Evolutionary conservation across 2,888 invertebrate genomes (phyloP).

Genomic region (Alsophila aescularia): DNA sequence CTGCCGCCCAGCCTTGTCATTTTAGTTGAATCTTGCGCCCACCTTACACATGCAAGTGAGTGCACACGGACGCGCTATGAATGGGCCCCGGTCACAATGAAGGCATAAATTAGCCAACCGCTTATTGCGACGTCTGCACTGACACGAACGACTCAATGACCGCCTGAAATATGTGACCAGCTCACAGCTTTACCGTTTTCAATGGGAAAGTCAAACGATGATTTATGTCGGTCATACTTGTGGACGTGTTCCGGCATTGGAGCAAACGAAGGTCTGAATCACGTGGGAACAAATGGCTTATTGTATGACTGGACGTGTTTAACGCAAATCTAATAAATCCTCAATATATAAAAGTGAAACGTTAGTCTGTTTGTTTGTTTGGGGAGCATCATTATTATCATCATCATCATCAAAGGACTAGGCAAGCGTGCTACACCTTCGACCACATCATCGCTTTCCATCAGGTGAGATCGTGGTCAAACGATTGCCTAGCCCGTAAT

Average conservation of each 20-base stretch:
- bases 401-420: no score
- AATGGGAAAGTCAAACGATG: conserved; percentile 32
- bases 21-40: not conserved
- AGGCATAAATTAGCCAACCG: conserved; percentile 57
- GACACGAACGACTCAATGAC: conserved; percentile 54
- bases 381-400: no score
- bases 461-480: no score
- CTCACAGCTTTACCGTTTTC: conserved; percentile 23
- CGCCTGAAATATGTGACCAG: conserved; percentile 33
- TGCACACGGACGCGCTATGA: conserved; percentile 6
- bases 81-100: conserved; percentile 49
- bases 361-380: no score
- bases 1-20: not conserved
- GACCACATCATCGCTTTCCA: no score
- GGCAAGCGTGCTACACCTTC: no score
- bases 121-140: conserved; percentile 52
- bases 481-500: no score
- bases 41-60: conserved; percentile 5
- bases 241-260: not conserved
- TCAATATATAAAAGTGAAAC: no score
- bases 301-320: not conserved
- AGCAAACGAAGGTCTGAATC: not conserved
- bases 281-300: no score
- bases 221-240: conserved; percentile 16
- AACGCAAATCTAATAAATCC: not conserved